Percentiles rank a stretch among this genome's conserved stretches.
These are phyloP conservation scores for Thaumatotibia leucotreta DNA, from an alignment of 1,140 invertebrate genomes.

Conservation along the genomic window DNA sequence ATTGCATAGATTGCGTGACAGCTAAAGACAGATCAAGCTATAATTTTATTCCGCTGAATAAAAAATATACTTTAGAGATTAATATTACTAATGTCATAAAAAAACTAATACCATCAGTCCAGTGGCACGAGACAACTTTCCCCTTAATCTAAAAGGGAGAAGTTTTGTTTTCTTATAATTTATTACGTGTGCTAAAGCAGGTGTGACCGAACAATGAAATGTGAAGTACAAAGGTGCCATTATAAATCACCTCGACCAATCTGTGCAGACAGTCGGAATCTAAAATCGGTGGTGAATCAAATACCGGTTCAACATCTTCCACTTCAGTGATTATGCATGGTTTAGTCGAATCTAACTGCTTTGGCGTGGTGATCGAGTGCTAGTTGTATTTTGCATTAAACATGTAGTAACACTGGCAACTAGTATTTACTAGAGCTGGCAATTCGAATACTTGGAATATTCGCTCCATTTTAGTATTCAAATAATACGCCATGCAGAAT, in stretches of 20 bases:
- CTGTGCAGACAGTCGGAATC: constrained; percentile 6
- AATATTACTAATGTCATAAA: constrained; percentile 2
- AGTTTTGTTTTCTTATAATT: constrained; percentile 60
- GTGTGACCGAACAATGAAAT: constrained; percentile 35
- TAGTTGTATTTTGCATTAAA: neutral
- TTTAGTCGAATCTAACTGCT: neutral
- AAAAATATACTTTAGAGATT: no score
- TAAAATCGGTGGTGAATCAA: neutral
- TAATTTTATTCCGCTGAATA: no score
- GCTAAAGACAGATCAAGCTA: no score
- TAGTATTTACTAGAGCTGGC: neutral
- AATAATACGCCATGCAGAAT: no score
- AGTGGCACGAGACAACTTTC: constrained; percentile 52
- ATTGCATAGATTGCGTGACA: no score
- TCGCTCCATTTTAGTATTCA: no score
- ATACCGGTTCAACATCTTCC: neutral
- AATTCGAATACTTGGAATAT: neutral
- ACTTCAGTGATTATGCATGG: constrained; percentile 8
- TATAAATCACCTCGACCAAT: constrained; percentile 6
- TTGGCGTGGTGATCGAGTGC: neutral
- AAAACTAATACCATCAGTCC: constrained; percentile 4
- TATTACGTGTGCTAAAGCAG: constrained; percentile 59
- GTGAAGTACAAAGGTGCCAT: constrained; percentile 22
- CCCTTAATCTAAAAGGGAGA: constrained; percentile 47
- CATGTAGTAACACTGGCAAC: neutral